Percentiles rank a stretch among this genome's conserved stretches.
phyloP scores from a whole-genome alignment of 2,113 vertebrate species.

The human (Homo sapiens) region GRCh38 chr4:31546501-31547000 shows the following conservation, averaged over 20 bases:
- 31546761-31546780: not conserved
- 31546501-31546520: not conserved
- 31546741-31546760: not conserved
- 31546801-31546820: not conserved
- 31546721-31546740: not conserved
- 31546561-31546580: not conserved
- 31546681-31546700: not conserved
- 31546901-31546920: not conserved
- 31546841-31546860: not conserved
- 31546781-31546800: not conserved
- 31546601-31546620: not conserved
- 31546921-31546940: not conserved
- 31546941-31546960: not conserved
- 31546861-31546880: not conserved
- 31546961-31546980: not conserved
- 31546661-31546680: not conserved
- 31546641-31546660: not conserved
- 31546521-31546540: not conserved
- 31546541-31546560: not conserved
- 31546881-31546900: not conserved
- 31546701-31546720: not conserved
- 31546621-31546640: not conserved
- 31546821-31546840: not conserved
- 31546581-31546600: not conserved
- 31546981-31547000: not conserved